These are phyloP conservation scores for Mico argentatus DNA, from an alignment of 2,797 vertebrate genomes.

Conservation along the genomic window DNA sequence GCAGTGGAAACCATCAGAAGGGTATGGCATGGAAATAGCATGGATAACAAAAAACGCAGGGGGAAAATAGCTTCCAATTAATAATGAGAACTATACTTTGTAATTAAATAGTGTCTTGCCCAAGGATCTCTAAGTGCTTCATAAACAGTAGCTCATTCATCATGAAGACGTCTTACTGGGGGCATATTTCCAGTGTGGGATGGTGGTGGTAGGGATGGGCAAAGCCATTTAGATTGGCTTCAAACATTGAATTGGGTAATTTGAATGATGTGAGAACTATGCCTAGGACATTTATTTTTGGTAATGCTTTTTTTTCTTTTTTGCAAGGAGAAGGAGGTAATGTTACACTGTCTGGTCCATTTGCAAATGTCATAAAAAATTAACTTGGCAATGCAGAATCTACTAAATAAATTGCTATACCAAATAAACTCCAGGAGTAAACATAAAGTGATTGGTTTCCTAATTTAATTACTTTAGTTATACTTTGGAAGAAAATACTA, in stretches of 20 bases:
- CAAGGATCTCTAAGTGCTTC: conserved; percentile 68
- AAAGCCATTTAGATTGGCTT: conserved; percentile 57
- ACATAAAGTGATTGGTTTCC: conserved; percentile 79
- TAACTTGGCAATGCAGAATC: conserved; percentile 76
- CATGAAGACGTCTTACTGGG: conserved; percentile 59
- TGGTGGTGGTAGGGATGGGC: background rate
- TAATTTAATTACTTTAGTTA: conserved; percentile 74
- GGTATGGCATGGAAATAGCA: conserved; percentile 13
- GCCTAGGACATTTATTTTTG: conserved; percentile 50
- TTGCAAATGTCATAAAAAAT: conserved; percentile 70
- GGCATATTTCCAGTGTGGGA: conserved; percentile 43
- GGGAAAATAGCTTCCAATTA: conserved; percentile 54
- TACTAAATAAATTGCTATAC: conserved; percentile 79
- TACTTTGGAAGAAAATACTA: conserved; percentile 43
- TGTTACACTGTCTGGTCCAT: conserved; percentile 56
- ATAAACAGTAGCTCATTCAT: conserved; percentile 78
- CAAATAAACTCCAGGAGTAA: conserved; percentile 81
- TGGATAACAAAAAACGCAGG: conserved; percentile 41
- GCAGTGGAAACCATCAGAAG: conserved; percentile 60
- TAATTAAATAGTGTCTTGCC: conserved; percentile 72
- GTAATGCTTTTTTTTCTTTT: background rate
- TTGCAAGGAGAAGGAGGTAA: background rate
- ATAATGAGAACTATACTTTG: conserved; percentile 67
- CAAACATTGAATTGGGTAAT: conserved; percentile 42
- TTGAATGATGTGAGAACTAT: conserved; percentile 52